Conservation (phyloP, 2,113 vertebrate species). For the Nesogale talazaci region DNA sequence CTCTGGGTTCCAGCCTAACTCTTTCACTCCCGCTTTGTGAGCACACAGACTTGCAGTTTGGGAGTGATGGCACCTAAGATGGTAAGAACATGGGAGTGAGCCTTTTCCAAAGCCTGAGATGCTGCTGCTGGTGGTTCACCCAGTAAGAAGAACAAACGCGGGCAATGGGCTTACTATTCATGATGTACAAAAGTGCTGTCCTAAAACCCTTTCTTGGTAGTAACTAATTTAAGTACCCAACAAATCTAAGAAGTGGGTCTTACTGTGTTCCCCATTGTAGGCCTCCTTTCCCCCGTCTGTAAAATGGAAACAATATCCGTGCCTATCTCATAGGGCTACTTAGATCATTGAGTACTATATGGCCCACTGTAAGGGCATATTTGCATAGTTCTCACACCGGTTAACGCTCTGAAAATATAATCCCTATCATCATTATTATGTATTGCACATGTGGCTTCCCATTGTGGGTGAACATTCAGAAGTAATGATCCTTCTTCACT, state of each 20-base stretch:
- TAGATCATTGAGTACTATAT: background rate
- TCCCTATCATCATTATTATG: background rate
- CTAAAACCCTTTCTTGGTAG: background rate
- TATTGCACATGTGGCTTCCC: background rate
- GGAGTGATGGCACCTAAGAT: background rate
- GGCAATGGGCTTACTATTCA: background rate
- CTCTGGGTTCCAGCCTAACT: background rate
- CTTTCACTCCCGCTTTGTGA: background rate
- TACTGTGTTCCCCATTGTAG: constrained; percentile 31
- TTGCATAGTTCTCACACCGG: background rate
- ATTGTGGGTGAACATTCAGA: constrained; percentile 32
- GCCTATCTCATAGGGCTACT: background rate
- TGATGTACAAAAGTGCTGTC: background rate
- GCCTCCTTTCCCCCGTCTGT: background rate
- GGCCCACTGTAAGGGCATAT: background rate
- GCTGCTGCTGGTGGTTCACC: background rate
- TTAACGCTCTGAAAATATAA: background rate
- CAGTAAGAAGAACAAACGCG: background rate
- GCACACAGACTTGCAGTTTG: background rate
- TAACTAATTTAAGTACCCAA: constrained; percentile 10
- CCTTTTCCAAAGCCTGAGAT: background rate
- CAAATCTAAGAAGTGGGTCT: background rate
- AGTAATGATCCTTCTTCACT: background rate
- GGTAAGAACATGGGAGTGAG: background rate
- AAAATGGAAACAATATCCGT: background rate